Evolutionary conservation across 2,888 invertebrate genomes (phyloP), one percentile per base, ranked within the genome.

Genomic region (Cephus pulcher): DNA sequence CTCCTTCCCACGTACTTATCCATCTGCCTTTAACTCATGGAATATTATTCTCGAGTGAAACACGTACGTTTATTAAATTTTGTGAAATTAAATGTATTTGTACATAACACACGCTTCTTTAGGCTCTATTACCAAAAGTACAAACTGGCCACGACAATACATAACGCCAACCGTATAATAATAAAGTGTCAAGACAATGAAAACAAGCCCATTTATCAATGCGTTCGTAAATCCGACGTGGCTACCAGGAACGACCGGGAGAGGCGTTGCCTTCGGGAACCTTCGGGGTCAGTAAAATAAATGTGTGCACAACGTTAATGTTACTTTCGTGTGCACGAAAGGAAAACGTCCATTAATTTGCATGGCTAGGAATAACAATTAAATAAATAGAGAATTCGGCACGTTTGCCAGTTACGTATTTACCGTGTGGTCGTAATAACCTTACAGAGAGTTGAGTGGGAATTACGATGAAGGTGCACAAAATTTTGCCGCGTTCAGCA

Each of bases 121-220:
- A 56, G 23, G 9, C 9, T 56, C 6, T 6, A 23, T 56, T 56
- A 23, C 9, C 56, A 23, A 23, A 23, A 56, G 56, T 15, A 9
- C 9, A 2, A 56, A 56, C 56, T 6, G 12, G 0, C 12, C 1
- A 23, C 4, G 32, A 12, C 15, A 32, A 71, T 71, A 1, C 11
- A n/a, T 70, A 71, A 32, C 30, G 30, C 12, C 23, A 9, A 56
- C 9, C 32, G 32, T 71, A 70, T 30, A 70, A 30, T 11, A 70
- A 32, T 71, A 71, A 71, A 33, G 32, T 34, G 71, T 6, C 71
- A 30, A 30, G 79, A 32, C 71, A 75, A 74, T 71, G 84, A 80
- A 84, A 84, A 85, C 84, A 84, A 85, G 79, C 74, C 83, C 80
- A 82, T 84, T 84, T 83, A 78, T 85, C 82, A 74, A 34, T 56